Evolutionary conservation across 2,113 vertebrate species (phyloP).

Genomic region (Cyprinodon variegatus): DNA sequence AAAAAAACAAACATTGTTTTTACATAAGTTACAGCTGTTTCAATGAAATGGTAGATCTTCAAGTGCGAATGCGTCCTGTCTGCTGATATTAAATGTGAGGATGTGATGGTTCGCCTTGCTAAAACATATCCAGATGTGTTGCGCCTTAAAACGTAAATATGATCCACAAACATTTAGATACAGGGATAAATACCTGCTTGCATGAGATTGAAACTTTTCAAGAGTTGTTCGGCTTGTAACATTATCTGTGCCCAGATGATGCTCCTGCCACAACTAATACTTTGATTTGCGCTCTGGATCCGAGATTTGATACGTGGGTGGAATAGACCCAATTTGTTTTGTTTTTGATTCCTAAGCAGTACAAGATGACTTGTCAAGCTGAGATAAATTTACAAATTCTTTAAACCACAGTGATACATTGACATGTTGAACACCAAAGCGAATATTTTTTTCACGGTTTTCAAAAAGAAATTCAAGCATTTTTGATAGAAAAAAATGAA

Average conservation of each 20-base stretch:
- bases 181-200: conserved; percentile 32
- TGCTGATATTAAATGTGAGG: conserved; percentile 1
- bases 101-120: background rate
- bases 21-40: background rate
- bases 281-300: background rate
- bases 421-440: background rate
- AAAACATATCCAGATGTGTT: conserved; percentile 55
- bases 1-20: background rate
- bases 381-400: conserved; percentile 19
- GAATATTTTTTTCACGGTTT: background rate
- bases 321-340: conserved; percentile 18
- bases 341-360: background rate
- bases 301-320: background rate
- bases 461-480: background rate
- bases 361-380: conserved; percentile 20
- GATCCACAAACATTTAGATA: conserved; percentile 28
- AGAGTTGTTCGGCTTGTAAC: background rate
- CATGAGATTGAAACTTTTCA: conserved; percentile 3
- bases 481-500: background rate
- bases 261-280: conserved; percentile 21
- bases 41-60: background rate
- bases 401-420: background rate
- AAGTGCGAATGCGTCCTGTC: background rate
- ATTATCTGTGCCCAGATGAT: conserved; percentile 10
- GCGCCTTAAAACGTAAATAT: conserved; percentile 17